Evolutionary conservation across 2,113 vertebrate species (phyloP), one percentile per base, ranked within the genome.

Genomic region (Clarias magur): DNA sequence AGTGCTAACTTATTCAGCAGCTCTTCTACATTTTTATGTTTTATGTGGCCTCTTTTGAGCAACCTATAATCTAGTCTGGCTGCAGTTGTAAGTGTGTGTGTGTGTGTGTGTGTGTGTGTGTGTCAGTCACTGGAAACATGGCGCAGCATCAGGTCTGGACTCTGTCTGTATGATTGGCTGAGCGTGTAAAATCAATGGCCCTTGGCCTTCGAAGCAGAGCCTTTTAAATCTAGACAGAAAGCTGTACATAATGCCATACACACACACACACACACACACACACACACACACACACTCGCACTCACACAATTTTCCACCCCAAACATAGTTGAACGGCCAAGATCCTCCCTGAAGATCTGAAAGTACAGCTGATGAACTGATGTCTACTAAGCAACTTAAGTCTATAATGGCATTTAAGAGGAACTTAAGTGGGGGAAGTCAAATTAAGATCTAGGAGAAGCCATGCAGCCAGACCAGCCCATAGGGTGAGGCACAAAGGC

Each of bases 81-180:
- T 90, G 87, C 91, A 90, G 91, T 89, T 90, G 91, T 92, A 87
- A 89, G 87, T 82, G 89, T 88, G 62, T 90, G 86, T 88, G 90
- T 90, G 87, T 82, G 89, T 88, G 62, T 90, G 86, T 88, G 90
- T 90, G 86, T 34, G 90, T 90, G 68, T 76, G 86, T 89, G 90
- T 91, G 87, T 34, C 76, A 73, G 78, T 84, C 85, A 60, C 82
- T 86, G 85, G 67, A 60, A 82, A 34, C 75, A 91, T 91, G 88
- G 82, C 84, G 80, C 34, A 72, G 86, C 91, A 89, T 94, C 90
- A 65, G 90, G 87, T 83, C 25, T 85, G 80, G 88, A 91, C 92
- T 91, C 94, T 88, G 90, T 94, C 91, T 92, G 67, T 59, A 73
- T 91, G 94, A 94, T 93, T 93, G 93, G 93, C 88, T 91, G 90